Evolutionary conservation across 2,113 vertebrate species (phyloP), one percentile per base, ranked within the genome.

Genomic region (Nesogale talazaci): DNA sequence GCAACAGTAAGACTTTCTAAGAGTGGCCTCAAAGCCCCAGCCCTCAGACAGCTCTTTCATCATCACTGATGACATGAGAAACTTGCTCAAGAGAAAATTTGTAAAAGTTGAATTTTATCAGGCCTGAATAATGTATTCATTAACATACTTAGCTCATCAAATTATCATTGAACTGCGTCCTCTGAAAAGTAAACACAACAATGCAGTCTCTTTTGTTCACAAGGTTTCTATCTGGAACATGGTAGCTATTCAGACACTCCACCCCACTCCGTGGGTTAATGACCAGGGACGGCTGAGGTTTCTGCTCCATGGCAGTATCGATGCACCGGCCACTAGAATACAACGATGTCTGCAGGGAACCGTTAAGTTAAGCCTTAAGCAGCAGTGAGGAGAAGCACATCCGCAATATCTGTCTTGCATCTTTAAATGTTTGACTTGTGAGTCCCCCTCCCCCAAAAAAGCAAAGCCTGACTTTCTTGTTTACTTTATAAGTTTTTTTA

Each of bases 111-210:
- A 78, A 12, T 93, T 83, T 94, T 85, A 70, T 88, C 23, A 90
- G n/a, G 23, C 27, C 34, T 67, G 6, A 75, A 75, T 82, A 67
- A 59, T 34, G n/a, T 87, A 90, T 40, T 86, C 57, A 20, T 85
- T 67, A 74, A 67, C 27, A 74, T 74, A 61, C 65, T 70, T 34
- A 0, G 0, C 22, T 4, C 23, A 65, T 38, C 74, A 52, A 95
- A 83, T 15, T 70, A 72, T 42, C 67, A 36, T 0, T 83, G 83
- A 92, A 1, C 9, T 34, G 67, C 6, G 17, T 80, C 29, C 15
- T 84, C 40, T 25, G 31, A 70, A 78, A 86, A 89, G 40, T 80
- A 92, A 94, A 90, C 27, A 78, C 15, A 38, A 19, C 83, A 38
- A 15, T 84, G 81, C 36, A 12, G 23, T 69, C 31, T n/a, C 8